Conservation (phyloP, 2,888 invertebrate genomes). For the Tipula unca region DNA sequence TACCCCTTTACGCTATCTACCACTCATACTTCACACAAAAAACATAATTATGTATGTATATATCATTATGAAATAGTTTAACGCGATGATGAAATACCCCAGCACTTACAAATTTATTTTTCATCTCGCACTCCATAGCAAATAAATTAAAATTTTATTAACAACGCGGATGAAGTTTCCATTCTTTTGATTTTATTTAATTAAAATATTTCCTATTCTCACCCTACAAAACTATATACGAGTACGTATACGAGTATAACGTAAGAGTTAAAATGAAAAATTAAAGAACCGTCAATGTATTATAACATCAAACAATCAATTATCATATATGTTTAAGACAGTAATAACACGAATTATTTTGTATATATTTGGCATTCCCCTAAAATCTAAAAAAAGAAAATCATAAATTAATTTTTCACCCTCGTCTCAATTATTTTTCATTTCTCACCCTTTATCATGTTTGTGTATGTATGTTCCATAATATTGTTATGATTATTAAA, state of each 20-base stretch:
- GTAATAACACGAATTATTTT: neutral
- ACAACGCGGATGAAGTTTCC: too few relatives aligned
- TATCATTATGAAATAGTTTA: neutral
- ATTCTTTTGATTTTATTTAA: too few relatives aligned
- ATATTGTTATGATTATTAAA: neutral
- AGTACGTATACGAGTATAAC: neutral
- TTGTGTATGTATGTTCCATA: neutral
- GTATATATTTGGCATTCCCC: neutral
- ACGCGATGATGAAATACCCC: neutral
- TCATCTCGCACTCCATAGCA: neutral
- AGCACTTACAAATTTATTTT: neutral
- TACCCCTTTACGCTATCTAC: too few relatives aligned
- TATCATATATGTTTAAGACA: neutral
- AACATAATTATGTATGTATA: too few relatives aligned
- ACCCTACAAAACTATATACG: neutral
- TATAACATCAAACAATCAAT: neutral
- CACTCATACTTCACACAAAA: too few relatives aligned
- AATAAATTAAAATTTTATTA: too few relatives aligned
- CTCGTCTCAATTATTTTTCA: neutral
- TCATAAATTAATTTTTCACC: neutral
- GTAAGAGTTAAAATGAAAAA: neutral
- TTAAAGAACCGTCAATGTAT: neutral
- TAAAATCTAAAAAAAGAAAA: neutral
- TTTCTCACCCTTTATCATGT: neutral
- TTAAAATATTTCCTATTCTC: too few relatives aligned